Evolutionary conservation across 2,888 invertebrate species (phyloP), one percentile per base, ranked within the genome.

Genomic region (Leucophora obtusa): DNA sequence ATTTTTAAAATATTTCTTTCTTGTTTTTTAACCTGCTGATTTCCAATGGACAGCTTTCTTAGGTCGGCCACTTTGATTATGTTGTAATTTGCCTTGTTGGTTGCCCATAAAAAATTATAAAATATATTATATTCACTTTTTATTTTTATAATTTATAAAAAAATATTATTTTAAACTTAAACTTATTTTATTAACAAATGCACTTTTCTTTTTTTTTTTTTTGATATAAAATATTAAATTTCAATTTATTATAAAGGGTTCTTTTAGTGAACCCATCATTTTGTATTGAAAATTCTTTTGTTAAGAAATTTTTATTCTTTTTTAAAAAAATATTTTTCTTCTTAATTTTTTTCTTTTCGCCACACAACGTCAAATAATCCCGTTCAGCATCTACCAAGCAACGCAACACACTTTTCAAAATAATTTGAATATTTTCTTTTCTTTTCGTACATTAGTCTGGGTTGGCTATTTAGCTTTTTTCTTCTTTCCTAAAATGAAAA

Each of bases 1-100:
- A 28, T 47, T 50, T 59, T 38, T 28, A 50, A n/a, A 69, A 14
- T 63, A 62, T 11, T 80, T 60, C 35, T 33, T 21, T 65, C 72
- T 28, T 66, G 28, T 21, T 24, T 50, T 83, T 85, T 87, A 94
- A 95, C 96, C 96, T 95, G 95, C 94, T 86, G 95, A 93, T 91
- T 94, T 95, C 95, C 95, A 95, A 91, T 95, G 95, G 86, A 95
- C 94, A 92, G 94, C 94, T 91, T 95, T 95, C 88, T 93, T 93
- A 88, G 93, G 93, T 90, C 92, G 91, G 85, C 90, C 90, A 89
- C 91, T 91, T 88, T 91, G 91, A 56, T 85, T 77, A 72, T 88
- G 84, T 91, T 92, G 91, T 83, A 91, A 92, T 90, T 93, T 93
- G 86, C 92, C 92, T 89, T 92, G 91, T 88, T 93, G 91, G 91